phyloP scores from a whole-genome alignment of 1,140 invertebrate genomes.

The Drosophila neocordata region DNA sequence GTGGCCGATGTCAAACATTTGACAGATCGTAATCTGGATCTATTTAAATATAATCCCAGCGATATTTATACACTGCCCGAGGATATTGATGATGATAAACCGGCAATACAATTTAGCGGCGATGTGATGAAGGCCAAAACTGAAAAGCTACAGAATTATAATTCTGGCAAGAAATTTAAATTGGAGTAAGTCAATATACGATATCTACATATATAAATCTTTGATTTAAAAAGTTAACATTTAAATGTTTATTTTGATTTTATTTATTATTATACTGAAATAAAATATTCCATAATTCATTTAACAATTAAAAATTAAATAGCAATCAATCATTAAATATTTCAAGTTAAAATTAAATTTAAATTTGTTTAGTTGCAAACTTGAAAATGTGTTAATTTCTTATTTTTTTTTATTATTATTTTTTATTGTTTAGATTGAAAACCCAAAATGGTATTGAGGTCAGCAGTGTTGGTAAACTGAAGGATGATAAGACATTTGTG shows the following conservation, averaged over 20 bases:
- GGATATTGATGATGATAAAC: slow-evolving; percentile 82
- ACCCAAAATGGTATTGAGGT: slow-evolving; percentile 82
- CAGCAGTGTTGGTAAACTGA: slow-evolving; percentile 79
- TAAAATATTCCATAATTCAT: too few relatives aligned
- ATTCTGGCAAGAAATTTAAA: slow-evolving; percentile 79
- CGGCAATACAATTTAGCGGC: slow-evolving; percentile 70
- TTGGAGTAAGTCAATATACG: slow-evolving; percentile 57
- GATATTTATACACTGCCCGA: slow-evolving; percentile 79
- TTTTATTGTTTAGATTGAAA: slow-evolving; percentile 58
- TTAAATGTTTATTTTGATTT: too few relatives aligned
- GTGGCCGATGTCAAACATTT: slow-evolving; percentile 73
- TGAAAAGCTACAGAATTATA: slow-evolving; percentile 69
- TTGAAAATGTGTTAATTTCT: too few relatives aligned
- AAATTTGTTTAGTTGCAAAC: too few relatives aligned
- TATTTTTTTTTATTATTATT: not conserved
- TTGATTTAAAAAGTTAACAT: too few relatives aligned
- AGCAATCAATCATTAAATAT: too few relatives aligned
- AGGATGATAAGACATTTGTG: slow-evolving; percentile 83
- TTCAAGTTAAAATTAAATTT: too few relatives aligned
- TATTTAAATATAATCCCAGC: slow-evolving; percentile 80
- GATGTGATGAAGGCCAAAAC: slow-evolving; percentile 81
- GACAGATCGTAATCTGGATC: slow-evolving; percentile 72
- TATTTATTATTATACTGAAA: too few relatives aligned
- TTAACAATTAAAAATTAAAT: too few relatives aligned
- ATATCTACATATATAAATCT: too few relatives aligned